phyloP scores from a whole-genome alignment of 2,113 vertebrate species.

The Micronycteris hirsuta region DNA sequence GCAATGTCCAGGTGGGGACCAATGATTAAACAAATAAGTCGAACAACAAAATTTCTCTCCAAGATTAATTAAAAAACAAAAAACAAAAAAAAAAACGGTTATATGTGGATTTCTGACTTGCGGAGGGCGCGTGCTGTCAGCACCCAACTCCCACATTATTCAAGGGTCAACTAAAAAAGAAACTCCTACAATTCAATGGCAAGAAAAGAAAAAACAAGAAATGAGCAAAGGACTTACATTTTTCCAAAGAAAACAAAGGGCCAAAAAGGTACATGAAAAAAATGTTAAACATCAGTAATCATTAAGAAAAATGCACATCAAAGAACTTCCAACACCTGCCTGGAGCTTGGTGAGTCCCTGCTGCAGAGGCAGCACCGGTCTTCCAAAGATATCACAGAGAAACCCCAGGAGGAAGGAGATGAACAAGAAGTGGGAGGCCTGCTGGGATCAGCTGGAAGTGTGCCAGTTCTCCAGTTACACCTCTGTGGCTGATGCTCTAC shows the following conservation, averaged over 20 bases:
- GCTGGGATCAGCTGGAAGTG: constrained; percentile 91
- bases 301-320: not conserved
- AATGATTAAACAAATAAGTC: too few relatives aligned
- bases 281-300: not conserved
- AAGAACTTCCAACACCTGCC: constrained; percentile 86
- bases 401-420: constrained; percentile 89
- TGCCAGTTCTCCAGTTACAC: constrained; percentile 96
- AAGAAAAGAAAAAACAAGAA: not conserved
- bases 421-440: constrained; percentile 90
- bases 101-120: not conserved
- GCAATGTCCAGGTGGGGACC: too few relatives aligned
- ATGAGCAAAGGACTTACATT: not conserved
- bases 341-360: constrained; percentile 87
- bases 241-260: not conserved
- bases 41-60: too few relatives aligned
- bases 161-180: not conserved
- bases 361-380: constrained; percentile 90
- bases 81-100: too few relatives aligned
- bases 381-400: constrained; percentile 90
- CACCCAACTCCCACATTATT: not conserved
- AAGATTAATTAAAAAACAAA: too few relatives aligned
- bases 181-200: not conserved
- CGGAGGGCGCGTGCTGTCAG: not conserved
- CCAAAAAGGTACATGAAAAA: not conserved
- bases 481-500: constrained; percentile 89